These are phyloP conservation scores for Orycteropus afer DNA, from an alignment of 2,113 vertebrate genomes.

Conservation along the genomic window DNA sequence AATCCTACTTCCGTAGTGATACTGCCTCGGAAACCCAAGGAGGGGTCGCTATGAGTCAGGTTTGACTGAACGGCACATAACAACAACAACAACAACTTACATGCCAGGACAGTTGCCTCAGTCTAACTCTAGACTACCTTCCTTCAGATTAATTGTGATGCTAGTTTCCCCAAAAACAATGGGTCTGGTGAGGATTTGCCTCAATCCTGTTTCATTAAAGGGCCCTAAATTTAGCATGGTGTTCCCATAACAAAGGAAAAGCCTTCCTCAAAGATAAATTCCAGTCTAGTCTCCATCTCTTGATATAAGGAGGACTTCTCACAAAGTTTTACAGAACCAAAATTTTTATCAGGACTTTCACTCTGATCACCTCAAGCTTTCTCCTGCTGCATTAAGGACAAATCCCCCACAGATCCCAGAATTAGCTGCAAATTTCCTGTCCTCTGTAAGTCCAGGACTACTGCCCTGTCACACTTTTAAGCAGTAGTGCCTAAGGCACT, in stretches of 20 bases:
- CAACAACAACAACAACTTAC: too few species aligned
- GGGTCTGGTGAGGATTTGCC: background rate
- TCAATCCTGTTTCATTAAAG: background rate
- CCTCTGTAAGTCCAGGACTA: background rate
- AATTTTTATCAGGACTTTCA: background rate
- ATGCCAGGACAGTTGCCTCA: background rate
- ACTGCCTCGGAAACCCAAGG: too few species aligned
- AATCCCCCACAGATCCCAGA: background rate
- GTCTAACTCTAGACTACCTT: background rate
- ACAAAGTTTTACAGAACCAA: background rate
- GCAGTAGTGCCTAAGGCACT: too few species aligned
- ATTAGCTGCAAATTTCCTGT: background rate
- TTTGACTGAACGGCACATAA: too few species aligned
- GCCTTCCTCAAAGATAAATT: conserved; percentile 3
- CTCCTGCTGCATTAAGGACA: background rate
- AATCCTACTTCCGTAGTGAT: too few species aligned
- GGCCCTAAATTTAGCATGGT: background rate
- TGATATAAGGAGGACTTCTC: background rate
- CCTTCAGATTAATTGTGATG: background rate
- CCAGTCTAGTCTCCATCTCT: background rate
- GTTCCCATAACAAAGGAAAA: background rate
- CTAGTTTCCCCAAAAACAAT: background rate
- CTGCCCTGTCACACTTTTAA: background rate
- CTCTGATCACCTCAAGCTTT: background rate
- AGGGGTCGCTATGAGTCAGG: too few species aligned